Evolutionary conservation across 2,113 vertebrate genomes (phyloP).

Genomic region (Sapayoa aenigma): DNA sequence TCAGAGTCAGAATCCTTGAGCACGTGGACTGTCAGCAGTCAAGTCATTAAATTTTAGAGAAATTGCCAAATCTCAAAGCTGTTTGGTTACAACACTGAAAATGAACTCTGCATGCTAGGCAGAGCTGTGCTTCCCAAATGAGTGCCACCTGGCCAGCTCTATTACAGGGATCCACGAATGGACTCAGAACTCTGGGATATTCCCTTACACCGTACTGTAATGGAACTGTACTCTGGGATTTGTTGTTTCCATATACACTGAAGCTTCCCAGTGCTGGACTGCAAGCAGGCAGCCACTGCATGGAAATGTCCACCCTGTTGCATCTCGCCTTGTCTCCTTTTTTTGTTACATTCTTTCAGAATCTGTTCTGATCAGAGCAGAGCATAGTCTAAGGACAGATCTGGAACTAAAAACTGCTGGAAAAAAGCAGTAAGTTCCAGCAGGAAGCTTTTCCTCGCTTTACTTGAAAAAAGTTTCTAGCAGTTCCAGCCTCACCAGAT

Average conservation of each 20-base stretch:
- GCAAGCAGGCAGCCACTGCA: background rate
- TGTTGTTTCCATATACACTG: background rate
- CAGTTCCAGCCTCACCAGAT: background rate
- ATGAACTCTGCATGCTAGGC: background rate
- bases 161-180: background rate
- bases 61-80: background rate
- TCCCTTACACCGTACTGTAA: background rate
- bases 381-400: background rate
- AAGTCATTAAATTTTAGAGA: background rate
- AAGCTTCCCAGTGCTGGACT: background rate
- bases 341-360: background rate
- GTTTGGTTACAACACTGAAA: background rate
- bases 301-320: background rate
- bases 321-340: background rate
- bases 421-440: background rate
- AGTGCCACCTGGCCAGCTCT: background rate
- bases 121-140: background rate
- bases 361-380: background rate
- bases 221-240: background rate
- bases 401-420: background rate
- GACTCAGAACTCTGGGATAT: background rate
- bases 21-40: rapidly evolving
- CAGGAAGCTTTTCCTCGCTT: background rate
- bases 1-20: background rate
- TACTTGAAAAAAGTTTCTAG: background rate